Base-by-base conservation (phyloP, 1,140 invertebrate genomes). In the Ceratina calcarata region DNA sequence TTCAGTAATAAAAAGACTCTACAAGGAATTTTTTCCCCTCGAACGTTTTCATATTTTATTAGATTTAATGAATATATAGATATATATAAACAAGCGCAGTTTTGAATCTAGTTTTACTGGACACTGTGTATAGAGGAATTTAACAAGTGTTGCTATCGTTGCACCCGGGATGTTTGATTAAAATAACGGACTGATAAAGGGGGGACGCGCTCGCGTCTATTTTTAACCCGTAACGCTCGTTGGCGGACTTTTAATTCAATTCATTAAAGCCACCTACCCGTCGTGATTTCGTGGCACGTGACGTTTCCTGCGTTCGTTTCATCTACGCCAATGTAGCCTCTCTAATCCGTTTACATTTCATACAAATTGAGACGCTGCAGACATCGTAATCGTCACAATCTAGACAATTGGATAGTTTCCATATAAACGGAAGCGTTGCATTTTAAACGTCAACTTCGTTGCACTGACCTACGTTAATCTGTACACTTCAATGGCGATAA, bases 171-270 rank as follows among this genome's bases (percentile, higher is more conserved):
- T 32, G 15, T 71, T 49, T 57, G 60, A 83, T 86, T 76, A 62
- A 67, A 82, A 75, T 69, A 37, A 55, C 58, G 61, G 79, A 22
- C 72, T 20, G 82, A 82, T 53, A 74, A 87, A 80, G 81, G 64
- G 65, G 67, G 69, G 65, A 66, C 55, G 27, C 53, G 45, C 55
- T 58, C 7, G 53, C 2, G 20, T 76, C 77, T 87, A 83, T 87
- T 80, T 87, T 87, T 87, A 87, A 79, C 58, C 64, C 37, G 6
- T 62, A 71, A 71, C n/a, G 22, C 16, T 37, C n/a, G 79, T 81
- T 70, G 79, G 45, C 64, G 51, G 64, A 61, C 53, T 70, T 45
- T 77, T 87, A 84, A 87, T 87, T 66, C 78, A 76, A 87, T 86
- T 87, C 77, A 78, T 79, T 71, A 72, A 84, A 12, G 58, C 61